phyloP scores from a whole-genome alignment of 2,113 vertebrate species.

The Harpagus bidentatus region DNA sequence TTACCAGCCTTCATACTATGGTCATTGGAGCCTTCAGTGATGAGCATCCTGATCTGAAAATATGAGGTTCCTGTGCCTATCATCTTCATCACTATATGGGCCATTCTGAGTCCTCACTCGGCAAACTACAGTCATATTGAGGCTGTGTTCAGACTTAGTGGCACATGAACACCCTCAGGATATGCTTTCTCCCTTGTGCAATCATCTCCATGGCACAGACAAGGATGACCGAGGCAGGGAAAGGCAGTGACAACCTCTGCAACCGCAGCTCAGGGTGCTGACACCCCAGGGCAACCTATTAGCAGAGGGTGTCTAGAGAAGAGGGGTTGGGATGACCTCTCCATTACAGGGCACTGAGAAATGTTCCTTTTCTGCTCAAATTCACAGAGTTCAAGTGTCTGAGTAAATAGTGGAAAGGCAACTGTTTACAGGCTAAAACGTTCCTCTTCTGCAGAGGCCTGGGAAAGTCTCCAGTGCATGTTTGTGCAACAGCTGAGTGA shows the following conservation, averaged over 20 bases:
- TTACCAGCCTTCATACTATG: neutral
- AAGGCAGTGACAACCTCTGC: neutral
- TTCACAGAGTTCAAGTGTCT: neutral
- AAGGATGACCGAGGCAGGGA: neutral
- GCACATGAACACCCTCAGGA: neutral
- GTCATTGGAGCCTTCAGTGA: neutral
- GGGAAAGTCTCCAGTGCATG: neutral
- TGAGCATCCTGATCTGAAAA: neutral
- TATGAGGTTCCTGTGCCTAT: neutral
- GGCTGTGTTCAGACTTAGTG: neutral
- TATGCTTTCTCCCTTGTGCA: neutral
- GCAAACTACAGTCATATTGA: neutral
- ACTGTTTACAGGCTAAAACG: neutral
- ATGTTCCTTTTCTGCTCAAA: neutral
- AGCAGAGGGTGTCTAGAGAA: neutral
- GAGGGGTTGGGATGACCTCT: neutral
- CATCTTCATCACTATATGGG: fast-evolving
- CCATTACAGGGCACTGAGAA: neutral
- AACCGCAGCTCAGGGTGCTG: neutral
- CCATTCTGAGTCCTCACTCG: neutral
- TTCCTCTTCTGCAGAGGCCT: neutral
- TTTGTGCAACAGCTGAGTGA: neutral
- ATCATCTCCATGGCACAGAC: neutral
- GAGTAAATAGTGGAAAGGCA: neutral
- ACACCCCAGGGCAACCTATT: neutral